A percentile compares a stretch with the other conserved stretches of the same genome.
phyloP scores from a whole-genome alignment of 1,140 invertebrate species.

The Papilio dardanus region DNA sequence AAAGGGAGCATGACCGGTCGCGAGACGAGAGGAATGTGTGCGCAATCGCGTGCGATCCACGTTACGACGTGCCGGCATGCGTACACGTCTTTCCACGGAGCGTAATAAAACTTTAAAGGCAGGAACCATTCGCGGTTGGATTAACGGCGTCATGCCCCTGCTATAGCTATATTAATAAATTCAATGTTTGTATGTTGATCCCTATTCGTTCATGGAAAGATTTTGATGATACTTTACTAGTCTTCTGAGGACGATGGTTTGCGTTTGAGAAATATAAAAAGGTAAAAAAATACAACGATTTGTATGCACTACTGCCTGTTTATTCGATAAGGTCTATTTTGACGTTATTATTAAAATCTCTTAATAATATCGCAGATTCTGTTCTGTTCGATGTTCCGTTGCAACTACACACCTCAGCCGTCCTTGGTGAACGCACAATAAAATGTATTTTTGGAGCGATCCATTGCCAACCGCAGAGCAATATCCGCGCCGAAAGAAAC shows the following conservation, averaged over 20 bases:
- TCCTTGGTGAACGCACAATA: constrained; percentile 76
- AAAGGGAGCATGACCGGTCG: neutral
- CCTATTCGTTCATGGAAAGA: neutral
- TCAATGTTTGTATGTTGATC: neutral
- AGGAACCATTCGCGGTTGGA: constrained; percentile 64
- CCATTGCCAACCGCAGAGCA: constrained; percentile 73
- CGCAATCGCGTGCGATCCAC: neutral
- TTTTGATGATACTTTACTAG: neutral
- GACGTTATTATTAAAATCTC: constrained; percentile 58
- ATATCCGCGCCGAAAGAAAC: constrained; percentile 68
- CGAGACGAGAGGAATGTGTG: neutral
- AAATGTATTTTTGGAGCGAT: constrained; percentile 76
- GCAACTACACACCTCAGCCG: constrained; percentile 64
- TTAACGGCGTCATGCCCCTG: constrained; percentile 56
- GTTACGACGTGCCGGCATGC: constrained; percentile 4
- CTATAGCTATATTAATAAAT: constrained; percentile 32
- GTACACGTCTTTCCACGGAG: constrained; percentile 25
- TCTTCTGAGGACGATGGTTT: neutral
- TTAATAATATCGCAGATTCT: constrained; percentile 59
- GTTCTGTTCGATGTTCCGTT: constrained; percentile 44
- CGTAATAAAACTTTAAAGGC: constrained; percentile 56
- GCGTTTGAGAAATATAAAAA: neutral
- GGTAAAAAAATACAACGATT: neutral
- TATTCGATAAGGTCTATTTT: too few relatives aligned
- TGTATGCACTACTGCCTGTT: neutral